Percentiles rank a stretch among this genome's conserved stretches.
Conservation (phyloP, 2,113 vertebrate genomes). For the Crotalus viridis region DNA sequence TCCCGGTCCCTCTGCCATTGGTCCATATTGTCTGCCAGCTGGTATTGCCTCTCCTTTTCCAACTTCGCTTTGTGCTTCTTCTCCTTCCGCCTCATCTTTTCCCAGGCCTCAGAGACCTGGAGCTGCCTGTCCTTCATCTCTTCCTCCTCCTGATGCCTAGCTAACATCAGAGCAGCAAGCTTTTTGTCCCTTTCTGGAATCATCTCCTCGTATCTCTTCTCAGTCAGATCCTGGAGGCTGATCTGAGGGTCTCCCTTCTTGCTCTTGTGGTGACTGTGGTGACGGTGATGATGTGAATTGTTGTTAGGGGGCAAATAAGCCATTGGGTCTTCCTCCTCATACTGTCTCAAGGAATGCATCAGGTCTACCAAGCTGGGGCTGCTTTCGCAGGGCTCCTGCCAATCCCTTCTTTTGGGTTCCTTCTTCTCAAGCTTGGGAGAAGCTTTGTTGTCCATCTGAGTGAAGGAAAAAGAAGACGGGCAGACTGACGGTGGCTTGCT, state of each 20-base stretch:
- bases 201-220: conserved; percentile 10
- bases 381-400: conserved; percentile 24
- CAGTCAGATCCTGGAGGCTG: background rate
- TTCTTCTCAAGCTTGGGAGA: background rate
- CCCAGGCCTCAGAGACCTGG: conserved; percentile 6
- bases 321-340: background rate
- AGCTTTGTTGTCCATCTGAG: background rate
- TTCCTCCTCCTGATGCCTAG: conserved; percentile 33
- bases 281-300: background rate
- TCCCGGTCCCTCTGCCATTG: background rate
- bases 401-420: background rate
- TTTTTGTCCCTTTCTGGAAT: conserved; percentile 31
- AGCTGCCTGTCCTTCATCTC: conserved; percentile 10
- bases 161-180: conserved; percentile 33
- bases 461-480: conserved; percentile 20
- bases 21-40: background rate
- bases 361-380: conserved; percentile 11
- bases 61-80: conserved; percentile 3
- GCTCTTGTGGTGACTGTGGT: background rate
- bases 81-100: background rate
- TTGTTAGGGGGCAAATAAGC: background rate
- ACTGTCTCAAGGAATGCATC: background rate
- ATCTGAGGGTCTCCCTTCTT: background rate
- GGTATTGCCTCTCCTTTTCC: conserved; percentile 9
- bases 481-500: conserved; percentile 12